phyloP scores from a whole-genome alignment of 2,113 vertebrate species.

The Ancistrus triradiatus region DNA sequence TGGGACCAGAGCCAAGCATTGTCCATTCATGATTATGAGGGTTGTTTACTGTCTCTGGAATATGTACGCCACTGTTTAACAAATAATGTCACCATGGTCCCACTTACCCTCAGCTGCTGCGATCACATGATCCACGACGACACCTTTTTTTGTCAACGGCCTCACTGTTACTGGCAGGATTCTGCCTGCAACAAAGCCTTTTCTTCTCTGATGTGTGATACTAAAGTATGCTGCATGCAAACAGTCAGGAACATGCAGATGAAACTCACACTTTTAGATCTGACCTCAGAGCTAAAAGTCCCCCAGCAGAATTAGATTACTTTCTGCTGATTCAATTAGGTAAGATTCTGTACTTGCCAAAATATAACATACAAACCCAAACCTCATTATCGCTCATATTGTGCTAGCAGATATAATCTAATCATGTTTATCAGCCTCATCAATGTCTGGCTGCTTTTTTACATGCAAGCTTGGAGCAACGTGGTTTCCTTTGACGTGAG shows the following conservation, averaged over 20 bases:
- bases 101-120: constrained; percentile 12
- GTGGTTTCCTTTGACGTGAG: no score
- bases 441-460: not conserved
- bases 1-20: constrained; percentile 34
- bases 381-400: not conserved
- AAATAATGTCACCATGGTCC: constrained; percentile 40
- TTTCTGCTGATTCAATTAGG: constrained; percentile 5
- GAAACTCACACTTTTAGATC: not conserved
- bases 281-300: constrained; percentile 23
- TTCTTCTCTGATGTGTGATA: no score
- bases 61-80: constrained; percentile 42
- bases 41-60: constrained; percentile 39
- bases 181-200: constrained; percentile 3
- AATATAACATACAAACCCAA: not conserved
- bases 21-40: constrained; percentile 46
- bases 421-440: not conserved
- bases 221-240: no score
- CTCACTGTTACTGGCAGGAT: constrained; percentile 25
- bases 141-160: constrained; percentile 11
- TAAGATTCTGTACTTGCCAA: not conserved
- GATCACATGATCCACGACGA: constrained; percentile 31
- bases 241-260: no score
- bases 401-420: constrained; percentile 9
- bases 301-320: constrained; percentile 22
- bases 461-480: no score